Base-by-base conservation (phyloP, 1,140 invertebrate species). In the Pseudachorutes palmiensis region DNA sequence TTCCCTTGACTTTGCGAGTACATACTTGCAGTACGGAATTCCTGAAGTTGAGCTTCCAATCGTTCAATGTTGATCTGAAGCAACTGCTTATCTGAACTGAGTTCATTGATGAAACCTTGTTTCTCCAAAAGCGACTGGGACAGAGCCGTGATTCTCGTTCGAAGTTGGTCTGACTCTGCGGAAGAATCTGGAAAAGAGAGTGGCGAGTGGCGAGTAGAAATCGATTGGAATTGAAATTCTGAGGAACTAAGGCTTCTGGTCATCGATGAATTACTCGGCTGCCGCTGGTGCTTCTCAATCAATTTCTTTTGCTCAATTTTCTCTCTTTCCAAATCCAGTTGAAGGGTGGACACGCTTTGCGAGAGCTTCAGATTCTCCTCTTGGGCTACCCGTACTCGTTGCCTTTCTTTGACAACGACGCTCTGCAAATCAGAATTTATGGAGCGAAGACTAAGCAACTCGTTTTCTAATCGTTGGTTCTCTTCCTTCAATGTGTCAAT, bases 11-110 rank as follows among this genome's bases (percentile, higher is more conserved):
- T 66, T 22, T 49, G 28, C 28, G 31, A n/a, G n/a, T n/a, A 64
- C 45, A 49, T 66, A 14, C 67, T 68, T 14, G 36, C 24, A 51
- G 45, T 24, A 29, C 70, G 41, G 26, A 66, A 58, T 62, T 68
- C 66, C 33, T 68, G 29, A 36, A 72, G 45, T 60, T 70, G 45
- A 19, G 68, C 49, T 59, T 66, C 55, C 32, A 72, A 66, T 69
- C 71, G 61, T 55, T 72, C 71, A 22, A 70, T 65, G 22, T 66
- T 48, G 48, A 72, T 70, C 24, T 73, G 72, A 2, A 70, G 55
- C 16, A 73, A 61, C 36, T 73, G 72, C 65, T 73, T 73, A 49
- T 73, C 72, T 0, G 69, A 63, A 63, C 72, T 71, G 14, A 73
- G 51, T 26, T 62, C 67, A 60, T 73, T 73, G 24, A 73, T 71